phyloP scores from a whole-genome alignment of 1,140 invertebrate species.

The Achroia grisella region DNA sequence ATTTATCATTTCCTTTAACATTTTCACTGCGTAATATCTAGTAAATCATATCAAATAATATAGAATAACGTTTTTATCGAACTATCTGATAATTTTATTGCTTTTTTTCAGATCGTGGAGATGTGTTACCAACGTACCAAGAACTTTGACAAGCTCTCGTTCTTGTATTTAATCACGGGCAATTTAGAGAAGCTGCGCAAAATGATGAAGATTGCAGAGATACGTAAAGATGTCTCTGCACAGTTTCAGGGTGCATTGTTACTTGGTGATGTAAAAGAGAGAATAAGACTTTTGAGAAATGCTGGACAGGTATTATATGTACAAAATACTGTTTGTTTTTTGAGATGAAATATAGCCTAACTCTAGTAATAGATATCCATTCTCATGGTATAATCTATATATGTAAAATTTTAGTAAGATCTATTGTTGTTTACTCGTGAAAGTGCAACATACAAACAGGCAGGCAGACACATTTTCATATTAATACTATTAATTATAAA shows the following conservation, averaged over 20 bases:
- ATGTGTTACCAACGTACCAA: slow-evolving; percentile 99
- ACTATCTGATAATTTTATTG: neutral
- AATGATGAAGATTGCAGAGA: slow-evolving; percentile 99
- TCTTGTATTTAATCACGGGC: slow-evolving; percentile 98
- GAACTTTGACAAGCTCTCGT: slow-evolving; percentile 99
- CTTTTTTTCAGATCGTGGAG: slow-evolving; percentile 83
- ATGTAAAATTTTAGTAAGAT: no score
- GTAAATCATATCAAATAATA: no score
- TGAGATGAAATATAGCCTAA: no score
- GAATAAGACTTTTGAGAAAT: slow-evolving; percentile 92
- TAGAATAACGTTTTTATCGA: neutral
- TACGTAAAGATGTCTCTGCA: slow-evolving; percentile 94
- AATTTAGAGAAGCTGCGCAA: slow-evolving; percentile 98
- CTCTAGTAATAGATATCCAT: no score
- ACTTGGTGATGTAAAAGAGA: slow-evolving; percentile 93
- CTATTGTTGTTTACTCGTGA: no score
- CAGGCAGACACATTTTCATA: no score
- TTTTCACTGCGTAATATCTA: no score
- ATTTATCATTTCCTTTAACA: no score
- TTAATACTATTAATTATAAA: no score
- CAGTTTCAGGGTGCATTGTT: slow-evolving; percentile 97
- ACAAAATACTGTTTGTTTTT: slow-evolving; percentile 1
- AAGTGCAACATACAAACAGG: no score
- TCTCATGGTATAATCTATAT: no score
- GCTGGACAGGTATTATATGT: slow-evolving; percentile 76